Evolutionary conservation across 2,113 vertebrate genomes (phyloP).

Genomic region (Cathartes aura): DNA sequence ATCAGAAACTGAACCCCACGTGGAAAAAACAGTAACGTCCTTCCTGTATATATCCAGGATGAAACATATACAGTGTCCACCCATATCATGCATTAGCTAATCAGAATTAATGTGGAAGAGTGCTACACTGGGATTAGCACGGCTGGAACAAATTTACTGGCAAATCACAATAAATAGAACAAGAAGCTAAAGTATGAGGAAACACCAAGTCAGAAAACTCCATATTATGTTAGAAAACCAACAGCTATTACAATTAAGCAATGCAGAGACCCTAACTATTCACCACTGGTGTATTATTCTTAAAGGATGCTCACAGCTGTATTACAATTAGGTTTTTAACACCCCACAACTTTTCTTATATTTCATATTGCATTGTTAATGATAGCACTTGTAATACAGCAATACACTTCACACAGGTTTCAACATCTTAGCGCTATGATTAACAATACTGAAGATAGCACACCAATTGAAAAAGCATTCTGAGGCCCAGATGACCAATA

Average conservation of each 20-base stretch:
- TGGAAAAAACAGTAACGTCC: neutral
- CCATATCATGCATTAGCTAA: neutral
- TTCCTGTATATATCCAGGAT: neutral
- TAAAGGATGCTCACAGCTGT: neutral
- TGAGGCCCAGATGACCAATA: neutral
- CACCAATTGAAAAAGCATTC: neutral
- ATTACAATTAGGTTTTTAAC: neutral
- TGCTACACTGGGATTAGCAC: neutral
- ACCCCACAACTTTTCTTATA: neutral
- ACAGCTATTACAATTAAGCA: neutral
- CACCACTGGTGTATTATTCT: neutral
- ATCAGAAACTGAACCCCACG: neutral
- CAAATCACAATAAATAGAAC: neutral
- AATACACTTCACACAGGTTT: neutral
- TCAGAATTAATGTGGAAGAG: neutral
- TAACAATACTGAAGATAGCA: neutral
- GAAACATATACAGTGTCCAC: neutral
- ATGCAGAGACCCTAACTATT: neutral
- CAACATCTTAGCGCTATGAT: neutral
- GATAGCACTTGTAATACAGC: neutral
- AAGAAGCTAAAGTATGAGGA: neutral
- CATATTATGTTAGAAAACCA: neutral
- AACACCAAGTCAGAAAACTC: neutral
- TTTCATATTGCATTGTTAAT: neutral
- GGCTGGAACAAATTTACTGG: neutral